Evolutionary conservation across 2,888 invertebrate genomes (phyloP).

Genomic region (Chironomus tentans): DNA sequence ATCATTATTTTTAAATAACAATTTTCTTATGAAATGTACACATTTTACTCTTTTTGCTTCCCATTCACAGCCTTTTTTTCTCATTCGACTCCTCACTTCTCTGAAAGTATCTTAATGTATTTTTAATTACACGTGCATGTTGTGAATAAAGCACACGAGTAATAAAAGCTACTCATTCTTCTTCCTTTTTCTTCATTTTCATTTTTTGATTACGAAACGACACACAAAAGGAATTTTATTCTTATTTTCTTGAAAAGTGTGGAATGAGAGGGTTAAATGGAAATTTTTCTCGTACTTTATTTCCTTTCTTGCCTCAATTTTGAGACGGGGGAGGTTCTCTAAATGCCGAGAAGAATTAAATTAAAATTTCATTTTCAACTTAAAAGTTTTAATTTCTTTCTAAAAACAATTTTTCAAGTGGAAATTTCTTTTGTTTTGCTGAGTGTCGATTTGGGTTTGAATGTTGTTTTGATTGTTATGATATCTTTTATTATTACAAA

Average conservation of each 20-base stretch:
- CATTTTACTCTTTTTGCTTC: neutral
- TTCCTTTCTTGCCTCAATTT: neutral
- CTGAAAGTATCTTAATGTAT: slow-evolving; percentile 7
- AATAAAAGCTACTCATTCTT: neutral
- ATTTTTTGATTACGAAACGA: too few relatives aligned
- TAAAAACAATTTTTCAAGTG: neutral
- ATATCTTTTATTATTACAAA: neutral
- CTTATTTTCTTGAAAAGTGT: neutral
- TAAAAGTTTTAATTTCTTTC: neutral
- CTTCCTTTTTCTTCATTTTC: neutral
- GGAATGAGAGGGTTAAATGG: too few relatives aligned
- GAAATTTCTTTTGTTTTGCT: neutral
- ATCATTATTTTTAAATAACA: neutral
- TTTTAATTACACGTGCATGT: slow-evolving; percentile 26
- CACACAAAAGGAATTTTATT: neutral
- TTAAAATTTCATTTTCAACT: neutral
- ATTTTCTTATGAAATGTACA: neutral
- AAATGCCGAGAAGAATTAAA: neutral
- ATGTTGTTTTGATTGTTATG: neutral
- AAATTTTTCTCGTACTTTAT: neutral
- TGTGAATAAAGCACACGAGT: slow-evolving; percentile 19
- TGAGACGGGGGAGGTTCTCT: neutral
- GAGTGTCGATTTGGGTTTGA: too few relatives aligned
- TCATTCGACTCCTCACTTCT: neutral
- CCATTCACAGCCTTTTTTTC: neutral